phyloP scores from a whole-genome alignment of 2,113 vertebrate genomes.

The Poecile atricapillus region DNA sequence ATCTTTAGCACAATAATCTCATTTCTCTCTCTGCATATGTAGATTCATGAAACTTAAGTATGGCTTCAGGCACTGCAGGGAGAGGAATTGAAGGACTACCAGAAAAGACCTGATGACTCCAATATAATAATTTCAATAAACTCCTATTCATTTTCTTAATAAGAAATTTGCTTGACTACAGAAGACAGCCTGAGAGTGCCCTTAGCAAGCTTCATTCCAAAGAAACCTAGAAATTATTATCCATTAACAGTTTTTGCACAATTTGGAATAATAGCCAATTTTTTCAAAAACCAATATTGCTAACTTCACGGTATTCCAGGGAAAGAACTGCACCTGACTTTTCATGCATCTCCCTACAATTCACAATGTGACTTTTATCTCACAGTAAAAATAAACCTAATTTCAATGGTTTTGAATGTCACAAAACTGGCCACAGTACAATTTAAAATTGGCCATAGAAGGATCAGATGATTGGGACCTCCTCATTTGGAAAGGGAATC shows the following conservation, averaged over 20 bases:
- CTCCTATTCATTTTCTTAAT: not conserved
- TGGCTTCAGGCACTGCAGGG: not conserved
- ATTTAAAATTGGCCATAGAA: not conserved
- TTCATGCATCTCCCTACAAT: not conserved
- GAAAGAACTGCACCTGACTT: not conserved
- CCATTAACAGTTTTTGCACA: not conserved
- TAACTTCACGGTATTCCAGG: not conserved
- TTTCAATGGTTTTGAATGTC: not conserved
- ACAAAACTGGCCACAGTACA: not conserved
- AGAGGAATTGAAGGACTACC: not conserved
- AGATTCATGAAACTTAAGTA: not conserved
- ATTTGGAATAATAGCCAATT: not conserved
- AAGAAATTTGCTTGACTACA: slow-evolving; percentile 21
- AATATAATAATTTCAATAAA: slow-evolving; percentile 16
- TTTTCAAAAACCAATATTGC: not conserved
- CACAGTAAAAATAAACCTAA: not conserved
- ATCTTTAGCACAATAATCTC: not conserved
- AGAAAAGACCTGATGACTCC: not conserved
- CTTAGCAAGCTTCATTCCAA: not conserved
- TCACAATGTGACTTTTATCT: not conserved
- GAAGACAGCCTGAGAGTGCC: not conserved
- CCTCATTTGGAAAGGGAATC: not conserved
- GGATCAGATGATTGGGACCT: not conserved
- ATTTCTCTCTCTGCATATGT: not conserved
- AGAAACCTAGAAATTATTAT: not conserved